phyloP scores from a whole-genome alignment of 2,797 vertebrate genomes.

The Catostomus latipinnis region DNA sequence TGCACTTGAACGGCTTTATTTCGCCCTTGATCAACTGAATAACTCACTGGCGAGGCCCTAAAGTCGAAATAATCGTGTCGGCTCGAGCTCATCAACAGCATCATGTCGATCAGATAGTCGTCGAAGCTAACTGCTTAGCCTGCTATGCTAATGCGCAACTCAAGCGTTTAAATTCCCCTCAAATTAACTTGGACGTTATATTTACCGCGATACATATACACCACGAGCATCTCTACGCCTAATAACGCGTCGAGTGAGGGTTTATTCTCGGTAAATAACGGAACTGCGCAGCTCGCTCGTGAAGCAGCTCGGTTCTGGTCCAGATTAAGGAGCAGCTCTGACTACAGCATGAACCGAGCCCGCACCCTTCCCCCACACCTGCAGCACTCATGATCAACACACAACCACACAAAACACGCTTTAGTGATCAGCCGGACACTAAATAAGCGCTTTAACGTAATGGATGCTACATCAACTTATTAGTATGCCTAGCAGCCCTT shows the following conservation, averaged over 20 bases:
- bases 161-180: conserved; percentile 6
- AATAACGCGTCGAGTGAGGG: background rate
- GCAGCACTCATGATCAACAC: conserved; percentile 73
- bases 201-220: background rate
- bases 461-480: background rate
- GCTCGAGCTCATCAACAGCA: background rate
- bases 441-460: conserved; percentile 5
- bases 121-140: conserved; percentile 34
- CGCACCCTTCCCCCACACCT: conserved; percentile 76
- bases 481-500: no score
- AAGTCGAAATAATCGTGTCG: background rate
- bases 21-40: background rate
- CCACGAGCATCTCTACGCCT: background rate
- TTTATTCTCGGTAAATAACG: background rate
- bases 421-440: background rate
- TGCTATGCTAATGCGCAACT: conserved; percentile 45
- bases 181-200: background rate
- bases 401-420: conserved; percentile 38
- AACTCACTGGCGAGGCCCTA: background rate
- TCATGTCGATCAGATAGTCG: background rate
- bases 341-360: conserved; percentile 16
- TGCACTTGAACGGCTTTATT: background rate
- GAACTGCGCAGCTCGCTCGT: conserved; percentile 38
- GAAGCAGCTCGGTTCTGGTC: conserved; percentile 23
- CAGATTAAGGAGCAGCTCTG: background rate